A percentile compares a stretch with the other conserved stretches of the same genome.
These are phyloP conservation scores for Podarcis siculus DNA, from an alignment of 2,797 vertebrate species.

Conservation along the genomic window DNA sequence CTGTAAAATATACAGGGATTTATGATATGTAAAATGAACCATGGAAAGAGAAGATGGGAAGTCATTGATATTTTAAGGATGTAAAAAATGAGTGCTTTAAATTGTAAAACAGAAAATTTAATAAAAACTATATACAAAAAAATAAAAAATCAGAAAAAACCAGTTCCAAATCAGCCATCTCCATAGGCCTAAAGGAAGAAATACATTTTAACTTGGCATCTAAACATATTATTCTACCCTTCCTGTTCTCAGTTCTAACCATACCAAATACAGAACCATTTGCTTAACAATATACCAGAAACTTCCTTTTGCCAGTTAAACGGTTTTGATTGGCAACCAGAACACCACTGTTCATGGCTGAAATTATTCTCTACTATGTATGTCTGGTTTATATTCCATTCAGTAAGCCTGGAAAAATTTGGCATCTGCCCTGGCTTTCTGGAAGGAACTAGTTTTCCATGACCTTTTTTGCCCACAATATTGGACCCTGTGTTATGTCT, in stretches of 20 bases:
- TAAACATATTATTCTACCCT: background rate
- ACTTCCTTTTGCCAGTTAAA: background rate
- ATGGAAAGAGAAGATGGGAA: too few relatives aligned
- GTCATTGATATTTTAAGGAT: too few relatives aligned
- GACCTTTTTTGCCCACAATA: background rate
- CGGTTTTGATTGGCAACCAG: background rate
- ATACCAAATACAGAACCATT: background rate
- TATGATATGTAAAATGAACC: too few relatives aligned
- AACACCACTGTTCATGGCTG: background rate
- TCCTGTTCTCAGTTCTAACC: background rate
- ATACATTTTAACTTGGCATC: too few relatives aligned
- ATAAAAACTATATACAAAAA: too few relatives aligned
- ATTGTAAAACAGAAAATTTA: too few relatives aligned
- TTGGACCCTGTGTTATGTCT: too few relatives aligned
- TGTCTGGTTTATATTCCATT: background rate
- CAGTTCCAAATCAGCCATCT: too few relatives aligned
- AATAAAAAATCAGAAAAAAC: too few relatives aligned
- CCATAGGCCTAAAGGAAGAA: too few relatives aligned
- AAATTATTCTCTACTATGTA: background rate
- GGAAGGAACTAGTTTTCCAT: slow-evolving; percentile 3
- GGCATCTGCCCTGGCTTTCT: background rate
- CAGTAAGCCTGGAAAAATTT: background rate
- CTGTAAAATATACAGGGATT: too few relatives aligned
- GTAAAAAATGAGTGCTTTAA: too few relatives aligned
- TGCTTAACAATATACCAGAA: background rate